Conservation (phyloP, 2,888 invertebrate genomes). For the Volucella inanis region DNA sequence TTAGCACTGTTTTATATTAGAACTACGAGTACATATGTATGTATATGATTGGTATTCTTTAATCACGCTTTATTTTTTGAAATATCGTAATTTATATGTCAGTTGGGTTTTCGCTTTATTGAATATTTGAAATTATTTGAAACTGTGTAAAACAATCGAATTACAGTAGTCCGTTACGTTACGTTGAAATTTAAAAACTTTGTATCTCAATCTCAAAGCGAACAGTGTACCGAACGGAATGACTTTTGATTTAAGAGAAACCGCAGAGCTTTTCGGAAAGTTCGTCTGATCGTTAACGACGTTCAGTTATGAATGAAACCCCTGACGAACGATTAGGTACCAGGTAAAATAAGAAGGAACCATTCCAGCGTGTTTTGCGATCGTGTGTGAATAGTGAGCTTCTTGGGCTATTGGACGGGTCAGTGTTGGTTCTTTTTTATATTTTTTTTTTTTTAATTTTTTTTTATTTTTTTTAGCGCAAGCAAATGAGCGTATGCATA, state of each 20-base stretch:
- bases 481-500: slow-evolving; percentile 30
- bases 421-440: slow-evolving; percentile 35
- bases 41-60: neutral
- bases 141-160: slow-evolving; percentile 56
- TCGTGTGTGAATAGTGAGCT: slow-evolving; percentile 31
- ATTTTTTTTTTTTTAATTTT: slow-evolving; percentile 6
- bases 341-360: slow-evolving; percentile 77
- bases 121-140: slow-evolving; percentile 30
- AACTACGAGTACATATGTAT: too few relatives aligned
- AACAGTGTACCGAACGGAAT: slow-evolving; percentile 63
- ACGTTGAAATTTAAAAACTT: slow-evolving; percentile 28
- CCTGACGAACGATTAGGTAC: slow-evolving; percentile 77
- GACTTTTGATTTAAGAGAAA: slow-evolving; percentile 70
- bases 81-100: slow-evolving; percentile 27
- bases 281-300: slow-evolving; percentile 81
- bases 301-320: slow-evolving; percentile 82
- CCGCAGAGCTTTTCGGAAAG: slow-evolving; percentile 76
- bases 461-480: slow-evolving; percentile 21
- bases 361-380: slow-evolving; percentile 48
- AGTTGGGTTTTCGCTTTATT: neutral
- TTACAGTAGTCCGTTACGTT: slow-evolving; percentile 73
- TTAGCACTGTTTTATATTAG: slow-evolving; percentile 41
- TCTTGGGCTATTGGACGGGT: slow-evolving; percentile 49
- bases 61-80: neutral
- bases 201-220: slow-evolving; percentile 37